Evolutionary conservation across 2,888 invertebrate species (phyloP), one percentile per base, ranked within the genome.

Genomic region (Rhimphoctona megacephalus): DNA sequence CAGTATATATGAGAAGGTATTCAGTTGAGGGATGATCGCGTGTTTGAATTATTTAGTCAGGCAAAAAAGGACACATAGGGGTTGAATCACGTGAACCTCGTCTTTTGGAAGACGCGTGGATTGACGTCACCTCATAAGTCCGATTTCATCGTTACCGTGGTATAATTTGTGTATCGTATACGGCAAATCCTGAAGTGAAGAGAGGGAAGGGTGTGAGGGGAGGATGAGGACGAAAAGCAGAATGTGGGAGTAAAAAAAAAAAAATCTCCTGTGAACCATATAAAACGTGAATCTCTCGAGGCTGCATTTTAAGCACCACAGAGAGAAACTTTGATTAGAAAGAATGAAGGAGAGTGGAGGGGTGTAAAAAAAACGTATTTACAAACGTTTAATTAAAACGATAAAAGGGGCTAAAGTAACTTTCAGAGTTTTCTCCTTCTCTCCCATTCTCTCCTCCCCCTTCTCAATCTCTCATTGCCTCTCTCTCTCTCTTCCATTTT

Each of bases 381-480:
- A 46, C 83, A 78, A 86, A 73, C 83, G 86, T 83, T 86, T 86
- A 83, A 86, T 86, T 86, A 83, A 86, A 86, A 86, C 72, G 86
- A 86, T 82, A 79, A 80, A 83, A 69, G 80, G 66, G 73, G 57
- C 49, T 73, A 52, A 86, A 67, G 57, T 67, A 86, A 86, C 86
- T 83, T 77, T 83, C 76, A 52, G 67, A 52, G 81, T 43, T 74
- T 81, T 74, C 11, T 80, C 46, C 33, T 80, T 17, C 52, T 19
- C 64, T 66, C 9, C 25, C 72, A 36, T 46, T 25, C 39, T 66
- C 33, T 66, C 33, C 66, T 39, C 52, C 66, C 73, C 14, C 36
- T 22, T 46, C 52, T 33, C 36, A n/a, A 49, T 67, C 33, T 14
- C n/a, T 66, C 33, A 5, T 22, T 36, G 11, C 30, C 39, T 74